Evolutionary conservation across 2,888 invertebrate species (phyloP), one percentile per base, ranked within the genome.

Genomic region (Microdon myrmicae): DNA sequence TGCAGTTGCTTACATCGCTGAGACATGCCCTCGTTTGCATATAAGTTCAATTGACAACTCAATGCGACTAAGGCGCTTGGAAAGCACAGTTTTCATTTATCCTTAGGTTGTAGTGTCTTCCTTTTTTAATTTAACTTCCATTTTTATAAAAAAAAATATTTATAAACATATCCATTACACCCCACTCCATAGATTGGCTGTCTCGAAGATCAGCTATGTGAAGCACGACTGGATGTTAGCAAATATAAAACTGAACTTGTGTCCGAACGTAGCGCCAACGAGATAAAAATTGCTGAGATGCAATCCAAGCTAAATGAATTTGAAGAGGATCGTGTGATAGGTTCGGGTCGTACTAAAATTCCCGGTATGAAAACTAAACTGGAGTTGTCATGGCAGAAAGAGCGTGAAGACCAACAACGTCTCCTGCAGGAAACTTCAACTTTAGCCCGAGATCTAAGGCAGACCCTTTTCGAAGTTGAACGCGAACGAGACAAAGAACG

Each of bases 351-450:
- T 59, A 90, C 92, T 1, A 90, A 93, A 73, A 89, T 93, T 66
- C 90, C 92, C 0, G 94, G 94, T 3, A 82, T 92, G 70, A 89
- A 90, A 72, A 92, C 94, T 1, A 87, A 91, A 43, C 87, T 95
- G 85, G 94, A 95, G 76, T 82, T 95, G 9, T 92, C 94, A 0
- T 95, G 95, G 95, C 94, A 94, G 73, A 95, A 94, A 75, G 95
- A 95, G 78, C 83, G 95, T 13, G 93, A 94, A 76, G 94, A 95
- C 72, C 93, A 94, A 72, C 94, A 94, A 70, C 83, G 94, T n/a
- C 79, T 95, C 25, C 80, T 95, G 19, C 92, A 93, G 75, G 95
- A 95, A 81, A 93, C 94, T 0, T 92, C 93, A 25, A 94, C 93
- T 0, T 83, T 95, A 56, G 94, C 94, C 0, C 83, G 93, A 58